Base-by-base conservation (phyloP, 2,113 vertebrate species). In the Romanogobio albipinnatus region DNA sequence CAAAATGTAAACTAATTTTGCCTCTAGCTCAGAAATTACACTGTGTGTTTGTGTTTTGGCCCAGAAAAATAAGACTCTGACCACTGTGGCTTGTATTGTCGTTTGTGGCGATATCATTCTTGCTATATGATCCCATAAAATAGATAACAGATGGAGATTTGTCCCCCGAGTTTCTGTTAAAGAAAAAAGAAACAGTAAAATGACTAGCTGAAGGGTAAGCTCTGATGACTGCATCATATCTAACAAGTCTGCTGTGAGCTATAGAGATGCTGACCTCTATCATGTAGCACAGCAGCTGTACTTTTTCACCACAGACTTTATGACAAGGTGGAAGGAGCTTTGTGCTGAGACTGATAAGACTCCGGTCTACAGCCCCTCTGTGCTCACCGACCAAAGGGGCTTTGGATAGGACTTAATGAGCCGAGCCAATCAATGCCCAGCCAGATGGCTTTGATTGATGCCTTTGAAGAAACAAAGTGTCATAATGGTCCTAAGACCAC, bases 371-470 rank as follows among this genome's bases (percentile, higher is more conserved):
- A 53, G 80, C 66, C 64, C 47, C 49, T 82, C 81, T 82, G 81
- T 62, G 66, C 70, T 74, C 76, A 58, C 58, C 39, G n/a, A 84
- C 64, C 56, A 80, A 75, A 71, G 79, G 85, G 82, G 84, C 47
- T 78, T 81, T 66, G 11, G 61, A 49, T 74, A 36, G 73, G 82
- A 68, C 51, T 82, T 86, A 89, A 87, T 85, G 83, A 87, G 85
- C 83, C 24, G 70, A 29, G 53, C 84, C 83, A 85, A 89, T 88
- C 87, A 85, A 86, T 89, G 87, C 85, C 82, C 82, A 85, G 84
- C 81, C 82, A 88, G 83, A 83, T 76, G 87, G 83, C 85, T 84
- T 78, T 89, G 85, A 89, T 88, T 86, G 88, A 89, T 88, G 87
- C 75, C 83, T 88, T 81, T 82, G 78, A 88, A 86, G 85, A 82